Evolutionary conservation across 92 coral and sea anemone species (phyloP).

Genomic region (Blastomussa wellsi): DNA sequence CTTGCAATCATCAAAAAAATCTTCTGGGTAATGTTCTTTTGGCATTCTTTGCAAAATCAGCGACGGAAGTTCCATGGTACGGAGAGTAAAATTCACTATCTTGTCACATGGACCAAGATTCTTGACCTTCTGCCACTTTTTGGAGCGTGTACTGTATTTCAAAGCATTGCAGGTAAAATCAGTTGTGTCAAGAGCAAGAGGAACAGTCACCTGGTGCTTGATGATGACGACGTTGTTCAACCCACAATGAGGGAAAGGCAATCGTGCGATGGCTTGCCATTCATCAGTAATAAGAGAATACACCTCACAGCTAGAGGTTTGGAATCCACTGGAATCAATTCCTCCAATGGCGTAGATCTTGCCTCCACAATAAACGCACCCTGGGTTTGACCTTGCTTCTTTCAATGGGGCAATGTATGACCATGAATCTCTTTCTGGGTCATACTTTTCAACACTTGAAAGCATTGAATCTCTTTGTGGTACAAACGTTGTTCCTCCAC

Average conservation of each 20-base stretch:
- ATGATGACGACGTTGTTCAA: conserved; percentile 55
- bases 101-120: conserved; percentile 41
- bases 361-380: conserved; percentile 47
- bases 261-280: conserved; percentile 62
- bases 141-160: conserved; percentile 53
- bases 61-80: conserved; percentile 50
- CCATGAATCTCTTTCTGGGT: conserved; percentile 64
- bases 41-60: conserved; percentile 55
- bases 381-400: conserved; percentile 54
- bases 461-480: conserved; percentile 21
- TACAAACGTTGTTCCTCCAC: conserved; percentile 61
- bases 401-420: conserved; percentile 57
- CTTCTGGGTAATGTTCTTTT: not conserved
- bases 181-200: conserved; percentile 26
- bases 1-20: not conserved
- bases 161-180: conserved; percentile 44
- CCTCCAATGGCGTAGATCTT: conserved; percentile 78
- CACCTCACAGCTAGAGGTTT: conserved; percentile 58
- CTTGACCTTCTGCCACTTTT: conserved; percentile 60
- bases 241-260: conserved; percentile 49
- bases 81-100: conserved; percentile 52
- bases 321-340: conserved; percentile 27
- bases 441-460: conserved; percentile 61
- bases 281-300: conserved; percentile 34
- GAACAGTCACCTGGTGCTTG: conserved; percentile 58